Conservation (phyloP, 2,888 invertebrate genomes). For the Odiellus spinosus region DNA sequence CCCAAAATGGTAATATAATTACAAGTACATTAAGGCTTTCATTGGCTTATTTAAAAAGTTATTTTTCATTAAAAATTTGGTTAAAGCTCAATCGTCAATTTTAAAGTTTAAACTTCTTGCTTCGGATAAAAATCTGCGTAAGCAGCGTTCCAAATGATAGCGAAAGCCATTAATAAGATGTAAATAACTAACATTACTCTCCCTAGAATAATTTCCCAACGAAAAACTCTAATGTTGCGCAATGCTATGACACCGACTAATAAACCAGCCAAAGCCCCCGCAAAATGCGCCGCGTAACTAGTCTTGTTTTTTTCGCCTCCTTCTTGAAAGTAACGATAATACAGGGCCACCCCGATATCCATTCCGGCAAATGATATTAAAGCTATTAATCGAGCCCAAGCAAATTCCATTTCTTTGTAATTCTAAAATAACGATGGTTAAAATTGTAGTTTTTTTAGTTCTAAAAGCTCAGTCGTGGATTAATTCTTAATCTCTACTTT, state of each 20-base stretch:
- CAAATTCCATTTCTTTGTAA: conserved; percentile 93
- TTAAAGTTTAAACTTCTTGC: conserved; percentile 1
- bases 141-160: conserved; percentile 52
- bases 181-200: conserved; percentile 48
- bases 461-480: no score
- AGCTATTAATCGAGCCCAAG: conserved; percentile 62
- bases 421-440: no score
- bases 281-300: conserved; percentile 86
- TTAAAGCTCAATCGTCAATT: no score
- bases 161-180: conserved; percentile 49
- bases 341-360: conserved; percentile 79
- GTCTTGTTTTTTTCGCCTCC: conserved; percentile 18
- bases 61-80: no score
- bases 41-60: no score
- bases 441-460: no score
- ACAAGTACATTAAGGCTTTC: no score
- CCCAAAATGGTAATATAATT: no score
- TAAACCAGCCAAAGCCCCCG: conserved; percentile 72
- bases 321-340: conserved; percentile 60
- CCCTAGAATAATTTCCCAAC: conserved; percentile 66
- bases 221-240: conserved; percentile 59
- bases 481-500: no score
- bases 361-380: conserved; percentile 62
- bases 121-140: conserved; percentile 24
- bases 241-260: conserved; percentile 67